Base-by-base conservation (phyloP, 2,888 invertebrate species). In the Amphipoea lucens region DNA sequence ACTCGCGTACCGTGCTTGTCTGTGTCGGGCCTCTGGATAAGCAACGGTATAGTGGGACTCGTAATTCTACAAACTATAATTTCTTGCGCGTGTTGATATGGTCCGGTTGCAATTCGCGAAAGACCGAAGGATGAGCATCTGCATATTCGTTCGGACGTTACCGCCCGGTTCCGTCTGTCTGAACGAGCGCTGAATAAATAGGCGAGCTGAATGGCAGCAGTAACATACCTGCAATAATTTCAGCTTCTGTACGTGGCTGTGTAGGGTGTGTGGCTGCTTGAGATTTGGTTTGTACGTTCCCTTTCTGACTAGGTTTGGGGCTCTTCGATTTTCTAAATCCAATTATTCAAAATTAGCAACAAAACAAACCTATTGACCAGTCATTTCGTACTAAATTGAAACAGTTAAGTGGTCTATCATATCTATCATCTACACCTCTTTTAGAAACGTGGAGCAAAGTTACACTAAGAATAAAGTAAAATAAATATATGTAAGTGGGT, bases 171-270 rank as follows among this genome's bases (percentile, higher is more conserved):
- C 23, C n/a, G 11, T 6, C 7, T 42, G 29, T 42, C 42, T 54
- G 54, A 23, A 70, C 20, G 14, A 17, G 17, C 29, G 14, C 70
- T 75, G n/a, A 48, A n/a, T 48, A 36, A 48, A 40, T 48, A 66
- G 11, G 1, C 4, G 20, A 78, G 23, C 1, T 48, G 51, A 78
- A 54, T 1, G 72, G 14, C 12, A 51, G 7, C 0, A 62, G 14
- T 82, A 23, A 60, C 40, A 36, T 81, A 96, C 96, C 96, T 89
- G 94, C 90, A 78, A 94, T 89, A 62, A 96, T 95, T 93, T 96
- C 96, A 23, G 95, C 91, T 88, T 96, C 96, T 14, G 93, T 94
- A 78, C 94, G 90, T 69, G 90, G 91, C 85, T 92, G 93, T 83
- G 88, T 91, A 12, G 93, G 91, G 3, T 1, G 1, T 14, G 67